Percentiles rank a stretch among this genome's conserved stretches.
These are phyloP conservation scores for Lepus europaeus DNA, from an alignment of 2,113 vertebrate genomes.

Conservation along the genomic window DNA sequence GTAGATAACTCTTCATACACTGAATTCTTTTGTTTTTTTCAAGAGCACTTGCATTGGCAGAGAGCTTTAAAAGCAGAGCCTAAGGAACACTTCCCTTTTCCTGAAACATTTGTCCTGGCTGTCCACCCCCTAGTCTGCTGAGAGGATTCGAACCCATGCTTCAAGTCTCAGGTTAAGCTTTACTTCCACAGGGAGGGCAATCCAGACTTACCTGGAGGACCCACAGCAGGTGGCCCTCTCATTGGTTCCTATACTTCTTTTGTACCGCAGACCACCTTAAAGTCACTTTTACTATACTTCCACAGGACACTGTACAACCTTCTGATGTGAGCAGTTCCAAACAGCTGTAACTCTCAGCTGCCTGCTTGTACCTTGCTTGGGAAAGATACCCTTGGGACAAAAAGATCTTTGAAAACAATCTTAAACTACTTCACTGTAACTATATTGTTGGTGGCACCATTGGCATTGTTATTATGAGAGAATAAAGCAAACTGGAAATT, in stretches of 20 bases:
- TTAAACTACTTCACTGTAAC: neutral
- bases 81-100: neutral
- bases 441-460: neutral
- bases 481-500: slow-evolving; percentile 4
- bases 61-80: neutral
- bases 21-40: too few species aligned
- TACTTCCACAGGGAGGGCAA: neutral
- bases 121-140: neutral
- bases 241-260: neutral
- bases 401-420: neutral
- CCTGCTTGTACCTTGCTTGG: neutral
- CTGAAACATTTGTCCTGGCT: neutral
- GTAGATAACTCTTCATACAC: too few species aligned
- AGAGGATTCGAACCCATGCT: neutral
- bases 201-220: too few species aligned
- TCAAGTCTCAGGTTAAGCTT: neutral
- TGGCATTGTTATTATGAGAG: neutral
- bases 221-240: neutral
- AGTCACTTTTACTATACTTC: neutral
- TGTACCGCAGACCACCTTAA: neutral
- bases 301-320: neutral
- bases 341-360: neutral
- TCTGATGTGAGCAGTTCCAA: neutral
- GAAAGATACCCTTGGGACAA: neutral
- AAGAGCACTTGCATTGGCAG: neutral